Conservation (phyloP, 2,113 vertebrate genomes). For the Ploceus nigricollis region DNA sequence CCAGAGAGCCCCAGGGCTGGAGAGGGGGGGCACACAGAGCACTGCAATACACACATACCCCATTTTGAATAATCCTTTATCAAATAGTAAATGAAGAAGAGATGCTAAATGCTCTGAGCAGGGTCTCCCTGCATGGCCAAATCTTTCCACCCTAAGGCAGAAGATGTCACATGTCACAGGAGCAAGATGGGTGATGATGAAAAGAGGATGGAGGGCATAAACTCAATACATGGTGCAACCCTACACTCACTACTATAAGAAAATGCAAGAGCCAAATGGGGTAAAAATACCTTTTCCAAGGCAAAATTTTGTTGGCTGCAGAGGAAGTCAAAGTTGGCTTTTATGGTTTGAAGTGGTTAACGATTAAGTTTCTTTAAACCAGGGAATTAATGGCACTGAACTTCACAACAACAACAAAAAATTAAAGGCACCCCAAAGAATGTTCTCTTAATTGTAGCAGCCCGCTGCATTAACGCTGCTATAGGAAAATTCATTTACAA, state of each 20-base stretch:
- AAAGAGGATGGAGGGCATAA: neutral
- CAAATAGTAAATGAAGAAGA: neutral
- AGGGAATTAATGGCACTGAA: constrained; percentile 44
- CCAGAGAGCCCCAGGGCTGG: neutral
- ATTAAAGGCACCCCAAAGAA: constrained; percentile 61
- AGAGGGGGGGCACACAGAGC: neutral
- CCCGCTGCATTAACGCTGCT: constrained; percentile 40
- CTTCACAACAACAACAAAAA: constrained; percentile 24
- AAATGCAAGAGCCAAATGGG: neutral
- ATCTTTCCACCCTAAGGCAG: neutral
- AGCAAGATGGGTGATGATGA: neutral
- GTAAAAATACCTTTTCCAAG: neutral
- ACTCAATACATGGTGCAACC: accelerated
- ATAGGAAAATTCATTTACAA: constrained; percentile 72
- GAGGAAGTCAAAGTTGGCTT: neutral
- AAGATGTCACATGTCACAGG: neutral
- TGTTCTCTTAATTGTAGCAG: constrained; percentile 63
- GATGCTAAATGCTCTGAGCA: neutral
- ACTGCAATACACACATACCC: neutral
- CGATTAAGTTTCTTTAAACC: neutral
- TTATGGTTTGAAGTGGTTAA: neutral
- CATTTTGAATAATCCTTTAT: neutral
- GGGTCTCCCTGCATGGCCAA: neutral
- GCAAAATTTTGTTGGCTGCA: neutral
- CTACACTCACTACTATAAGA: accelerated